phyloP scores from a whole-genome alignment of 2,797 vertebrate species.

The Crossoptilon crossoptilon region DNA sequence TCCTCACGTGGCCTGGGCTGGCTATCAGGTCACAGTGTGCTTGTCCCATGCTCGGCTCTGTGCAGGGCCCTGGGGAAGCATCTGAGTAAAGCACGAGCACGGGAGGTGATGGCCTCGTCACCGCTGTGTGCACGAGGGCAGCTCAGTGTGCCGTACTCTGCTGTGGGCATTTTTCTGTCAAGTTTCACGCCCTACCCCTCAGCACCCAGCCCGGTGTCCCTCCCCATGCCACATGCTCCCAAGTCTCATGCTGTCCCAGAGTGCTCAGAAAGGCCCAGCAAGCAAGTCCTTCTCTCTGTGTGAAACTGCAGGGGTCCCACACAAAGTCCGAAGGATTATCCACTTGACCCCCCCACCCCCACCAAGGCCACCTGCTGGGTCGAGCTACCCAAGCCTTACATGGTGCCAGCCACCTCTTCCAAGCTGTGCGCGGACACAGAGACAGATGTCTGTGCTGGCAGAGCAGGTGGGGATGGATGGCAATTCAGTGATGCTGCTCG shows the following conservation, averaged over 20 bases:
- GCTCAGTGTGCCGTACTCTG: background rate
- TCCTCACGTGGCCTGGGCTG: background rate
- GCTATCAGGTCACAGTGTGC: background rate
- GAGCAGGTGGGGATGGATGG: constrained; percentile 14
- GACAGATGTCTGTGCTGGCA: constrained; percentile 27
- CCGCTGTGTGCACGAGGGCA: background rate
- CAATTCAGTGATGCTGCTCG: constrained; percentile 62
- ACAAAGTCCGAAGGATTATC: background rate
- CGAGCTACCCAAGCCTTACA: background rate
- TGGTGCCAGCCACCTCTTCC: background rate
- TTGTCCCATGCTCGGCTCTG: accelerated
- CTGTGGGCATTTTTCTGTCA: background rate
- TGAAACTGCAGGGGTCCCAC: background rate
- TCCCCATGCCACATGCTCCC: too few relatives aligned
- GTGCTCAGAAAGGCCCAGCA: background rate
- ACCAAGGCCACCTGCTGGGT: background rate
- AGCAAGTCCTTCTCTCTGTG: background rate
- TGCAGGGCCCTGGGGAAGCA: background rate
- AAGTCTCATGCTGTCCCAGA: too few relatives aligned
- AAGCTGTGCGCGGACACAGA: background rate
- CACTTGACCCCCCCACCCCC: background rate
- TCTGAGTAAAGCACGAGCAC: background rate
- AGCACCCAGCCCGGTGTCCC: background rate
- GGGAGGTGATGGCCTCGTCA: background rate
- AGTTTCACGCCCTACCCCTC: accelerated